These are phyloP conservation scores for Parelbella ahira DNA, from an alignment of 2,888 invertebrate species.

Conservation along the genomic window DNA sequence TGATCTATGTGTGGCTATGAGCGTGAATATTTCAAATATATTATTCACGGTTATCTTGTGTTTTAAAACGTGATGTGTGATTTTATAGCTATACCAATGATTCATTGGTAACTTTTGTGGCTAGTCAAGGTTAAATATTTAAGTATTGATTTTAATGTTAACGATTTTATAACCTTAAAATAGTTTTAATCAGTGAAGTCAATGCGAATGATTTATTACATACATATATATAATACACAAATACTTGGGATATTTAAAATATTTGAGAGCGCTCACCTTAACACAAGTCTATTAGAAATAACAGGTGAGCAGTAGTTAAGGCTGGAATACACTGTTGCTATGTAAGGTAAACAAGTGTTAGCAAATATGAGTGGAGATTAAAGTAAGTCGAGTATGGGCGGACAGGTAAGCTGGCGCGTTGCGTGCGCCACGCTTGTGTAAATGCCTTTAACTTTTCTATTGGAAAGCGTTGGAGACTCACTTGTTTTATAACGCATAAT, in stretches of 20 bases:
- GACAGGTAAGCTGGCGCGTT: conserved; percentile 43
- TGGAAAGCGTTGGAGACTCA: conserved; percentile 37
- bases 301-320: conserved; percentile 18
- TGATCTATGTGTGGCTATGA: conserved; percentile 17
- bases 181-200: too few relatives aligned
- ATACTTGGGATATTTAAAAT: too few relatives aligned
- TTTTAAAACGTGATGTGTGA: too few relatives aligned
- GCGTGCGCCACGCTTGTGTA: conserved; percentile 50
- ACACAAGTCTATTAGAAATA: too few relatives aligned
- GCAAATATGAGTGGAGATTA: conserved; percentile 62
- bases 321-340: conserved; percentile 18
- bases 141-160: too few relatives aligned
- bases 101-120: too few relatives aligned
- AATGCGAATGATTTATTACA: too few relatives aligned
- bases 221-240: too few relatives aligned
- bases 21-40: conserved; percentile 16
- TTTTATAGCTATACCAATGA: too few relatives aligned
- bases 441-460: conserved; percentile 40
- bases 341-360: conserved; percentile 39
- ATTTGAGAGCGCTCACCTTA: too few relatives aligned
- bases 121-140: too few relatives aligned
- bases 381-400: conserved; percentile 44
- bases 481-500: conserved; percentile 1
- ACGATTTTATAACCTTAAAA: too few relatives aligned
- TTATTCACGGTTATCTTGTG: conserved; percentile 19